Evolutionary conservation across 2,113 vertebrate species (phyloP).

Genomic region (Poeciliopsis occidentalis): DNA sequence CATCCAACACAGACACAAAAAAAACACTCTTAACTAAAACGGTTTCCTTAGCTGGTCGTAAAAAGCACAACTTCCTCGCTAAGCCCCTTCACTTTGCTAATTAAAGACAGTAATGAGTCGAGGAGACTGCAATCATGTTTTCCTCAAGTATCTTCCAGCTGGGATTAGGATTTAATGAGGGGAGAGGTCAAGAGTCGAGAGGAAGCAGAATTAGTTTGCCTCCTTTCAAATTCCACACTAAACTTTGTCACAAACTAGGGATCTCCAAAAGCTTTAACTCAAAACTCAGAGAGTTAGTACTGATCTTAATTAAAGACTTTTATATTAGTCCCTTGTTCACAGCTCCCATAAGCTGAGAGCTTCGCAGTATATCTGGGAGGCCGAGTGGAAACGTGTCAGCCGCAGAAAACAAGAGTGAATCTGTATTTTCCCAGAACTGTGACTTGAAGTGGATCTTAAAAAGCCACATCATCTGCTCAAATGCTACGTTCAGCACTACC

Average conservation of each 20-base stretch:
- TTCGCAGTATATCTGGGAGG: background rate
- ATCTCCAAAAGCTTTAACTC: background rate
- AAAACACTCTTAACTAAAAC: constrained; percentile 21
- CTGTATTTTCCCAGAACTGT: constrained; percentile 42
- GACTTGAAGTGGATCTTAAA: constrained; percentile 22
- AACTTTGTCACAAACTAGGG: background rate
- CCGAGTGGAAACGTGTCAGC: constrained; percentile 2
- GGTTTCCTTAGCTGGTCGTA: constrained; percentile 3
- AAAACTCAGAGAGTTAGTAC: background rate
- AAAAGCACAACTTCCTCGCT: constrained; percentile 45
- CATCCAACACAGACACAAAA: background rate
- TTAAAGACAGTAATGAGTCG: constrained; percentile 61
- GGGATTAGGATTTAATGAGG: constrained; percentile 65
- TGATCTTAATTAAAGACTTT: constrained; percentile 9
- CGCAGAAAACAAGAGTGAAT: constrained; percentile 44
- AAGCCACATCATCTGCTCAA: background rate
- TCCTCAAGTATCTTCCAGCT: constrained; percentile 41
- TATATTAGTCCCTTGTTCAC: constrained; percentile 1
- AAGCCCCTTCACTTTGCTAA: constrained; percentile 59
- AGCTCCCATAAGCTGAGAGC: background rate
- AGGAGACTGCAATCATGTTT: constrained; percentile 39
- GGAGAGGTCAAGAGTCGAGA: constrained; percentile 48
- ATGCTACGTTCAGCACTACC: background rate
- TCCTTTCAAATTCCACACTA: constrained; percentile 19
- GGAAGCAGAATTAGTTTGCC: constrained; percentile 46